phyloP scores from a whole-genome alignment of 2,113 vertebrate species.

The Pyrgilauda ruficollis region DNA sequence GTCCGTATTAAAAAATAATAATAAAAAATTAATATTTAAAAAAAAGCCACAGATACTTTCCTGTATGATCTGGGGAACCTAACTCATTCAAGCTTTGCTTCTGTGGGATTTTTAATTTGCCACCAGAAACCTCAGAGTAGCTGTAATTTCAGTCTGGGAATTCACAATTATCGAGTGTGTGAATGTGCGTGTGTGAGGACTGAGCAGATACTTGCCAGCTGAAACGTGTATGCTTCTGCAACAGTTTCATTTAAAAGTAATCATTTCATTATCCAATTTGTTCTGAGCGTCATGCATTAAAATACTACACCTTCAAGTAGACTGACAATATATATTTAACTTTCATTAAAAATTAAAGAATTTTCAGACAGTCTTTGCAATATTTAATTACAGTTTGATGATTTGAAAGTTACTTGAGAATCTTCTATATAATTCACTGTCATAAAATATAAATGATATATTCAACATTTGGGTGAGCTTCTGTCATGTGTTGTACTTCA shows the following conservation, averaged over 20 bases:
- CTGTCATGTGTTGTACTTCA: constrained; percentile 18
- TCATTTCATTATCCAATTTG: constrained; percentile 67
- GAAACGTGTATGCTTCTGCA: constrained; percentile 42
- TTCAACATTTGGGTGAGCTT: constrained; percentile 51
- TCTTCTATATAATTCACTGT: constrained; percentile 64
- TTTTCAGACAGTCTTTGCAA: constrained; percentile 62
- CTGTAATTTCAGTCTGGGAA: constrained; percentile 51
- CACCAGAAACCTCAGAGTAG: constrained; percentile 58
- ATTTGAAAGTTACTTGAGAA: constrained; percentile 64
- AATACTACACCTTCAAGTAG: constrained; percentile 61
- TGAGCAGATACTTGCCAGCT: constrained; percentile 16
- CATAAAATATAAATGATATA: constrained; percentile 61
- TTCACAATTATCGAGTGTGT: constrained; percentile 32
- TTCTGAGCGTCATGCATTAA: constrained; percentile 50
- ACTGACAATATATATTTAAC: constrained; percentile 63
- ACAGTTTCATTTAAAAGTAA: constrained; percentile 64
- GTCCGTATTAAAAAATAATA: not conserved
- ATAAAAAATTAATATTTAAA: not conserved
- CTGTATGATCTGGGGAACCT: not conserved
- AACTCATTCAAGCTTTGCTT: constrained; percentile 25
- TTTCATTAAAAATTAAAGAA: constrained; percentile 69
- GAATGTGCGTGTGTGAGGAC: not conserved
- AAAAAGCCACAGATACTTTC: not conserved
- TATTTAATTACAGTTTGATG: constrained; percentile 70
- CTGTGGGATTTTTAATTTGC: constrained; percentile 53